A percentile compares a stretch with the other conserved stretches of the same genome.
Conservation (phyloP, 2,888 invertebrate species). For the Pedicia rivosa region DNA sequence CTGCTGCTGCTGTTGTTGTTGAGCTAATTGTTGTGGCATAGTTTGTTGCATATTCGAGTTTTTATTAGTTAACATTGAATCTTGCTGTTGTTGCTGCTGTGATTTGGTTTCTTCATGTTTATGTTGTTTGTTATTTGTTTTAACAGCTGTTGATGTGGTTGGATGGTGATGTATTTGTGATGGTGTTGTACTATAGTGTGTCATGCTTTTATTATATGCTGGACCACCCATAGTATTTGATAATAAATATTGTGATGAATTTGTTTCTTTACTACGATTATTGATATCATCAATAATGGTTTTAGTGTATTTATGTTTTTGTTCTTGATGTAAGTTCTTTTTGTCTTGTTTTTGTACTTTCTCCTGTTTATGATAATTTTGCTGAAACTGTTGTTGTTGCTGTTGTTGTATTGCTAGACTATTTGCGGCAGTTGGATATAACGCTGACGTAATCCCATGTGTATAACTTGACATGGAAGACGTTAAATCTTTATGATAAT, state of each 20-base stretch:
- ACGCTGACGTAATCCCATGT: conserved; percentile 25
- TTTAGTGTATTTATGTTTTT: not conserved
- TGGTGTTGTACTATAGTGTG: not conserved
- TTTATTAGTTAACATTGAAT: too few species aligned
- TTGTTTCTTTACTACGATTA: not conserved
- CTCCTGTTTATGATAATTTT: conserved; percentile 10
- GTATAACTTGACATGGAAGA: conserved; percentile 29
- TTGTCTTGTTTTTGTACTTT: conserved; percentile 2
- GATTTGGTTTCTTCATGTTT: not conserved
- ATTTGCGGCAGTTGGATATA: conserved; percentile 21
- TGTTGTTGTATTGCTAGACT: conserved; percentile 25
- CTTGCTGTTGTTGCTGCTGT: not conserved
- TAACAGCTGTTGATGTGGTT: not conserved
- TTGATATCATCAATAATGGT: too few species aligned
- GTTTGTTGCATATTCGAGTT: too few species aligned
- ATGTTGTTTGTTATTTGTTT: conserved; percentile 1
- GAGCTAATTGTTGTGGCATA: not conserved
- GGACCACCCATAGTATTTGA: not conserved
- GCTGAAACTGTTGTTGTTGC: conserved; percentile 17
- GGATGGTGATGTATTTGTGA: not conserved
- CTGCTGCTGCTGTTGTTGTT: conserved; percentile 14
- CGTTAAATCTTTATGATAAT: conserved; percentile 34
- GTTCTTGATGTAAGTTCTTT: not conserved
- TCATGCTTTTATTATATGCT: not conserved
- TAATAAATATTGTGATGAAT: not conserved